Evolutionary conservation across 2,113 vertebrate species (phyloP), one percentile per base, ranked within the genome.

Genomic region (Odobenus rosmarus): DNA sequence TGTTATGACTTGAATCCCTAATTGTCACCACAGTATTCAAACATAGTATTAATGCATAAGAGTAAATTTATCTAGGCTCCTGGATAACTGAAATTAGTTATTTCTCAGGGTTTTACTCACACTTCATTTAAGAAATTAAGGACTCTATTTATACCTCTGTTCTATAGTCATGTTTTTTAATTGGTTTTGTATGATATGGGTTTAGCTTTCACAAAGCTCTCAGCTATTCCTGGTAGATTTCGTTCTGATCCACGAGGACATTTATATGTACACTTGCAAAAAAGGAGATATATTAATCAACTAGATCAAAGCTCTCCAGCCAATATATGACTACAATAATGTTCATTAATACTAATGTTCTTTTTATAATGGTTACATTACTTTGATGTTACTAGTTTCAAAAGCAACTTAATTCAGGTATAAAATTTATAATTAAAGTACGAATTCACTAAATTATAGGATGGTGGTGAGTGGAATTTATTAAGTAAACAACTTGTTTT

Each of bases 381-480:
- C 4, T 82, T 89, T 5, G 1, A 39, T 80, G 24, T 57, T 74
- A 72, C 23, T 88, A 57, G 36, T 61, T 80, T 91, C 49, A 67
- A 95, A 94, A 81, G 14, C 31, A 77, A 67, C 86, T 77, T 96
- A 23, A 92, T 67, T 95, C n/a, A 88, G 85, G 15, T 90, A 23
- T 97, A 39, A 90, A 83, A 69, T 92, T 87, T 85, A 51, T 83
- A 89, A 83, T 7, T 36, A 77, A 94, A 14, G 59, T 59, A 39
- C 64, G n/a, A 95, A 81, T 36, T 79, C 55, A 49, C 13, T 31
- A 42, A 46, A 39, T 53, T 21, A 31, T 67, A 67, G 72, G 74
- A 64, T 71, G 53, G 93, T 4, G 53, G 12, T 46, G 36, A 28
- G 23, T 69, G 4, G 49, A 46, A 79, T 83, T 89, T 96, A 88